phyloP scores from a whole-genome alignment of 2,797 vertebrate species.

The Protosalanx chinensis region DNA sequence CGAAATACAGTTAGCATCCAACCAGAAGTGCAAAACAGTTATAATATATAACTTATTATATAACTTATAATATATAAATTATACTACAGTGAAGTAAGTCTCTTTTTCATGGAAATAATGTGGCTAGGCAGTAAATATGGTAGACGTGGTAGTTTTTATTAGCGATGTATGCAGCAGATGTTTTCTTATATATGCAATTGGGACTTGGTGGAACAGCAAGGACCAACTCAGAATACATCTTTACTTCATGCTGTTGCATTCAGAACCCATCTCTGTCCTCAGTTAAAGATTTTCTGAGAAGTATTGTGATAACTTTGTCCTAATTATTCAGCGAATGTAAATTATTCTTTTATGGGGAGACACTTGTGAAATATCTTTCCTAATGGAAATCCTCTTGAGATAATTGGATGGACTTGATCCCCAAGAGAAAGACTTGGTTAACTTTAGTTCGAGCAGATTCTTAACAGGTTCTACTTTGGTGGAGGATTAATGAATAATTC shows the following conservation, averaged over 20 bases:
- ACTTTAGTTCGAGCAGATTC: constrained; percentile 1
- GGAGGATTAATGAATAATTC: neutral
- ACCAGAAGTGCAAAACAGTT: too few species aligned
- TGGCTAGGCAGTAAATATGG: neutral
- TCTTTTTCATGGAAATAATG: neutral
- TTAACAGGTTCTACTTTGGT: neutral
- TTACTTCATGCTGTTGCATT: neutral
- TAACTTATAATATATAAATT: too few species aligned
- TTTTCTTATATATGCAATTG: neutral
- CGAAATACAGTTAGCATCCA: too few species aligned
- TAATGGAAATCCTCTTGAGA: constrained; percentile 11
- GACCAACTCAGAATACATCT: neutral
- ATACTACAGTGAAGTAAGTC: neutral
- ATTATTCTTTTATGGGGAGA: constrained; percentile 9
- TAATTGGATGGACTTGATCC: neutral
- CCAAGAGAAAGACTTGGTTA: neutral
- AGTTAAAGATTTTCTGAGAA: neutral
- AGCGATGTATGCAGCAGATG: neutral
- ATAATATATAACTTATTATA: too few species aligned
- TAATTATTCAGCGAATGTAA: constrained; percentile 6
- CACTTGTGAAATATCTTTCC: neutral
- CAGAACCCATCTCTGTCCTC: neutral
- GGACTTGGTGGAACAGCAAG: too few species aligned
- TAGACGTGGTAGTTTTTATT: neutral
- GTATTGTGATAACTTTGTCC: neutral